Evolutionary conservation across 2,113 vertebrate genomes (phyloP), one percentile per base, ranked within the genome.

Genomic region (Gymnorhina tibicen): DNA sequence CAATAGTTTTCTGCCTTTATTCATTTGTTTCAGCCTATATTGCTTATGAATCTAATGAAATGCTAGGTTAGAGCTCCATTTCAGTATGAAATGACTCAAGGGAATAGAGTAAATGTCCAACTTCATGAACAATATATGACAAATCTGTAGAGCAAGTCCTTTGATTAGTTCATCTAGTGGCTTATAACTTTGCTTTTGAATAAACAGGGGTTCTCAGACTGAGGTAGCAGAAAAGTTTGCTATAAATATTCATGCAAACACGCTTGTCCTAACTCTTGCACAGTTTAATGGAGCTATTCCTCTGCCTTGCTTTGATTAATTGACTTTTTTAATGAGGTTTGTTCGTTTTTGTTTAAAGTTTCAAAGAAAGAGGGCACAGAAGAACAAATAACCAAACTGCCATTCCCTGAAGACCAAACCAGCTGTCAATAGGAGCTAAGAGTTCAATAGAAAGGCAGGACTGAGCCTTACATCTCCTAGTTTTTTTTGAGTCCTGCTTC

Each of bases 41-140:
- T 89, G 68, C 80, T 91, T 95, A 93, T 64, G 84, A 96, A 91
- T 91, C 93, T 95, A 95, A 91, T 92, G 86, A 93, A 91, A 92
- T 72, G 74, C 70, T 85, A 78, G 76, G 44, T 52, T 93, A 52
- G 70, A 90, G 28, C 73, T 91, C 91, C 37, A 78, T 89, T 95
- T 94, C 85, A 55, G 73, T 68, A 86, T 67, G 82, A 94, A 96
- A 92, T 89, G 73, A 74, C 85, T 96, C 56, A 80, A 60, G 73
- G 76, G 72, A 95, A 81, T 32, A 77, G 60, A 14, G 9, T 75
- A 87, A 92, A 87, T 53, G 49, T 89, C 88, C 76, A 78, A 16
- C 53, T 86, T 93, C 60, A 68, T 85, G 91, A 95, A 88, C 73
- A 87, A 60, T 84, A 74, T 78, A 64, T 72, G 75, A 76, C 26